A percentile compares a stretch with the other conserved stretches of the same genome.
These are phyloP conservation scores for Agrypnus murinus DNA, from an alignment of 2,888 invertebrate genomes.

Conservation along the genomic window DNA sequence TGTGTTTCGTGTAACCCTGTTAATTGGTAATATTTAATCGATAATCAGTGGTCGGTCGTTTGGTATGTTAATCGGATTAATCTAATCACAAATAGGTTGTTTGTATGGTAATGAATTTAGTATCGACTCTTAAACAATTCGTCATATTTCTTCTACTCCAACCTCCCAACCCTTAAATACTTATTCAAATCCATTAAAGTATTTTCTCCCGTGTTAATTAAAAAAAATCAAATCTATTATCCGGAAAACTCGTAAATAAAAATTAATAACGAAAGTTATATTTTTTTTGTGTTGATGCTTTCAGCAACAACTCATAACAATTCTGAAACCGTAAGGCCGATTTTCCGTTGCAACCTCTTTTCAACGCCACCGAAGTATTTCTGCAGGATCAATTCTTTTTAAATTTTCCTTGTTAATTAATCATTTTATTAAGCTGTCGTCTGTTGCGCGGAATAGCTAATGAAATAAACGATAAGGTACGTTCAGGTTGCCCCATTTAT, in stretches of 20 bases:
- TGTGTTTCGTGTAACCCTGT: conserved; percentile 12
- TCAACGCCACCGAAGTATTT: conserved; percentile 17
- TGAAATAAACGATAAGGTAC: conserved; percentile 47
- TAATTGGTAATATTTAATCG: conserved; percentile 19
- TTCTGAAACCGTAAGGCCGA: background rate
- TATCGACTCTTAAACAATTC: no score
- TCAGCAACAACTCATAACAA: no score
- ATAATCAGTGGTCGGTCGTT: conserved; percentile 1
- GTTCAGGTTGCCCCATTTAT: conserved; percentile 39
- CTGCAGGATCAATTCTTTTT: conserved; percentile 41
- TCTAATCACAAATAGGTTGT: conserved; percentile 15
- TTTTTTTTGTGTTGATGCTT: no score
- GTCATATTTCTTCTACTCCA: no score
- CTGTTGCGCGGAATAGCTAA: conserved; percentile 44
- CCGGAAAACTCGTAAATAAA: no score
- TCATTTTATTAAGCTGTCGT: conserved; percentile 48
- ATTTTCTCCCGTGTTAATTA: no score
- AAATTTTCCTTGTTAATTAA: conserved; percentile 44
- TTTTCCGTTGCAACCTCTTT: background rate
- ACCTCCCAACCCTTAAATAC: no score
- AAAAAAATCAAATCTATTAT: no score
- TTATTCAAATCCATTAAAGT: no score
- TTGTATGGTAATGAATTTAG: conserved; percentile 14
- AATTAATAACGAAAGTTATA: no score
- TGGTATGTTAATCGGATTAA: conserved; percentile 13